Base-by-base conservation (phyloP, 2,888 invertebrate species). In the Eueremaeus valkanovi region DNA sequence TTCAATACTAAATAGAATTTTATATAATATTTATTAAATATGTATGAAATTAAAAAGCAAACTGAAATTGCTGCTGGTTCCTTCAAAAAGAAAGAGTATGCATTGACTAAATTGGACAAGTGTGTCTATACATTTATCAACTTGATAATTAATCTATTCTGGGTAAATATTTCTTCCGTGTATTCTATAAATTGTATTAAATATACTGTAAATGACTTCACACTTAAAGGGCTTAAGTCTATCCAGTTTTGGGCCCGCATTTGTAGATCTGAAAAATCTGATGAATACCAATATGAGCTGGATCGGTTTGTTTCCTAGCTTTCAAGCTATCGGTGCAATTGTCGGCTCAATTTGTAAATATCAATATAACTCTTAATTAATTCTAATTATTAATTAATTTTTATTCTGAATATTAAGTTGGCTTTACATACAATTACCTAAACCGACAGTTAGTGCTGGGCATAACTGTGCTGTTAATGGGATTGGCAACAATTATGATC, bases 361-460 rank as follows among this genome's bases (percentile, higher is more conserved):
- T 45, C 13, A 40, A 40, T 9, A 40, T 40, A 40, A 40, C 11
- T 5, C 5, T 40, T 40, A 40, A 9, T 40, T 40, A 40, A 40
- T 40, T 40, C 11, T 51, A 55, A 6, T 55, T 3, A 55, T 21
- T 5, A 55, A 55, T 21, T 6, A 21, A 55, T 16, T 24, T 24
- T 6, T 24, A 16, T 55, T 55, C 24, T 55, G n/a, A 3, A 45
- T 18, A 18, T 55, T n/a, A 3, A 58, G 58, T 27, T 29, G 63
- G 66, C 13, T 29, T 18, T 6, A 33, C 40, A n/a, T 74, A 68
- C 63, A 66, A 68, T 31, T 74, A 45, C 27, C 18, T 75, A 0
- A 70, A 70, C 36, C 70, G 75, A 27, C 75, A 75, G 42, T 29
- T 72, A 33, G 21, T 29, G 6, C n/a, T 75, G 9, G n/a, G 36